Percentiles rank a stretch among this genome's conserved stretches.
Conservation (phyloP, 1,140 invertebrate species). For the Chrysomallon squamiferum region DNA sequence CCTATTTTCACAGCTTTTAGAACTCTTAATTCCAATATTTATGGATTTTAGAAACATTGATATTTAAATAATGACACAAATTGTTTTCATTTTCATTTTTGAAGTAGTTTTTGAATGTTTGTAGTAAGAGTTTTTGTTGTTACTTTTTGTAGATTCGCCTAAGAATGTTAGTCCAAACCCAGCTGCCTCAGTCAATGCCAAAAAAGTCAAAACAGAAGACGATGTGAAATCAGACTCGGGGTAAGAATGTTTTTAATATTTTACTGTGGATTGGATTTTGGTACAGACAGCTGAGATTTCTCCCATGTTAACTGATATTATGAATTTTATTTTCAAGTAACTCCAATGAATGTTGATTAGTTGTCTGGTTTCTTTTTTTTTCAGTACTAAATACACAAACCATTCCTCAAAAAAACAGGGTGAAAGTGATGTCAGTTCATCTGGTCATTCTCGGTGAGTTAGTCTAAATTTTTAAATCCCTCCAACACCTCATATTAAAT, state of each 20-base stretch:
- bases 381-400: neutral
- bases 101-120: neutral
- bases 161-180: constrained; percentile 50
- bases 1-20: neutral
- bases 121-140: too few species aligned
- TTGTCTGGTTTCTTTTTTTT: neutral
- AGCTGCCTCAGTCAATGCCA: constrained; percentile 20
- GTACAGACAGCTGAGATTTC: neutral
- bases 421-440: neutral
- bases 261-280: neutral
- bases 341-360: neutral
- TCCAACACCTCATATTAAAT: too few species aligned
- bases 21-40: neutral
- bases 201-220: constrained; percentile 35
- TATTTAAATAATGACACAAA: neutral
- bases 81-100: neutral
- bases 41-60: neutral
- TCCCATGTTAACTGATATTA: neutral
- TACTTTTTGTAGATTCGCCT: constrained; percentile 39
- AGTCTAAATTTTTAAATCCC: too few species aligned
- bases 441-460: neutral
- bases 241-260: neutral
- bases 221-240: constrained; percentile 22
- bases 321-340: neutral
- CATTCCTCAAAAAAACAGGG: neutral